Base-by-base conservation (phyloP, 2,113 vertebrate species). In the Dipodomys merriami region DNA sequence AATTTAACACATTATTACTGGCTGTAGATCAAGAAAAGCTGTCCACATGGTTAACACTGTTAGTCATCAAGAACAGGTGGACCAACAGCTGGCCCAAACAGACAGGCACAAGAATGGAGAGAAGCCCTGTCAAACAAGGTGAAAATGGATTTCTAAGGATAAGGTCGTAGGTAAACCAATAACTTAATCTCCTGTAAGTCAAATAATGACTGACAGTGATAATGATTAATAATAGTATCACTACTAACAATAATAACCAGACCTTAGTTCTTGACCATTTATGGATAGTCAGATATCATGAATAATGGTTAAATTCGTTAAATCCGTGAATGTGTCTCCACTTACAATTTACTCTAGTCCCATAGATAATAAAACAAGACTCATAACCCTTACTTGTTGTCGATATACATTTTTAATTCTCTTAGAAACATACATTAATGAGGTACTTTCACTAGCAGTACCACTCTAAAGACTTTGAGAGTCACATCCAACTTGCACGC, bases 41-140 rank as follows among this genome's bases (percentile, higher is more conserved):
- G 57, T 83, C 67, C 46, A 29, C 68, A 29, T 71, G 60, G 73
- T 53, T 95, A 33, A 71, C 19, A 12, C 46, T 79, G 69, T 74
- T 71, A 81, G 68, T 83, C 60, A 49, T 10, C 69, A 91, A 74
- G 73, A 91, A 95, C 95, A 97, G 95, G 85, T 97, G 91, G 67
- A 12, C 46, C 67, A 90, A 46, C 91, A 96, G 91, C 90, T 96
- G 91, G 27, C 62, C 60, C 82, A 53, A 91, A 80, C 73, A 86
- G 77, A 83, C 10, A 44, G 29, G n/a, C 25, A 94, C 25, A 93
- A 18, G 46, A 64, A 60, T 29, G 46, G 65, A 53, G 29, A 78
- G 35, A 76, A 76, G 46, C 69, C 20, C 35, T 86, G 29, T 39
- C 67, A 73, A 86, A 80, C 49, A 85, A 20, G 1, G 5, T 30